Percentiles rank a stretch among this genome's conserved stretches.
These are phyloP conservation scores for Sphaerodactylus townsendi DNA, from an alignment of 2,113 vertebrate genomes.

Conservation along the genomic window DNA sequence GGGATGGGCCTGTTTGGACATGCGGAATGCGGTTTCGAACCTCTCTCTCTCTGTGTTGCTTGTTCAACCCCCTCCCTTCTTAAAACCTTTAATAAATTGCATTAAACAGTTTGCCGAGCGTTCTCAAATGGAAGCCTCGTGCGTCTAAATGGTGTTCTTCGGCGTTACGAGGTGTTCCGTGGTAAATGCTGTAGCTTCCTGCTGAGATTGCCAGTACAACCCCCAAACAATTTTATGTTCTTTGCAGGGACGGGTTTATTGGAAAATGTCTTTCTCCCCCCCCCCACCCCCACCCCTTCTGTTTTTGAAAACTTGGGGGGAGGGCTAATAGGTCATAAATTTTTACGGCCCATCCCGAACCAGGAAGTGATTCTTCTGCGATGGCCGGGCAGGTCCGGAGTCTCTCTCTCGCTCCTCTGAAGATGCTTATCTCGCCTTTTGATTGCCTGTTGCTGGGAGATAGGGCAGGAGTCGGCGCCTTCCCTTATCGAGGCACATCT, in stretches of 20 bases:
- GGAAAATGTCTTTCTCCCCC: constrained; percentile 24
- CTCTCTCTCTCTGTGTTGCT: neutral
- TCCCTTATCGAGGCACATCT: constrained; percentile 80
- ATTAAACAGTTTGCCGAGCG: constrained; percentile 21
- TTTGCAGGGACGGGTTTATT: constrained; percentile 50
- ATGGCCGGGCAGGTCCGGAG: constrained; percentile 59
- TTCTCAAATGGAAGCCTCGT: constrained; percentile 28
- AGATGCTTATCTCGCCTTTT: constrained; percentile 83
- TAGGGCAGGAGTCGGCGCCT: constrained; percentile 76
- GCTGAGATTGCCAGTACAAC: constrained; percentile 16
- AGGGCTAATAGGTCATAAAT: constrained; percentile 67
- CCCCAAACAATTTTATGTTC: constrained; percentile 27
- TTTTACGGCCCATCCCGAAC: constrained; percentile 70
- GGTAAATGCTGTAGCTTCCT: constrained; percentile 49
- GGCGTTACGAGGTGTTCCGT: constrained; percentile 10
- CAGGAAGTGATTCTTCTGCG: constrained; percentile 68
- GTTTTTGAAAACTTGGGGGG: constrained; percentile 48
- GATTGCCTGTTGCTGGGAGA: constrained; percentile 80
- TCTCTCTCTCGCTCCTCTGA: constrained; percentile 68
- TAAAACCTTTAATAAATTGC: neutral
- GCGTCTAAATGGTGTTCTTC: constrained; percentile 12
- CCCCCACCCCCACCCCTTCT: neutral
- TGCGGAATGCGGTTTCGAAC: no score
- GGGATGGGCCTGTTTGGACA: no score
- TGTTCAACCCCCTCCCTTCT: neutral